These are phyloP conservation scores for Montipora capricornis DNA, from an alignment of 64 coral and sea anemone genomes.

Conservation along the genomic window DNA sequence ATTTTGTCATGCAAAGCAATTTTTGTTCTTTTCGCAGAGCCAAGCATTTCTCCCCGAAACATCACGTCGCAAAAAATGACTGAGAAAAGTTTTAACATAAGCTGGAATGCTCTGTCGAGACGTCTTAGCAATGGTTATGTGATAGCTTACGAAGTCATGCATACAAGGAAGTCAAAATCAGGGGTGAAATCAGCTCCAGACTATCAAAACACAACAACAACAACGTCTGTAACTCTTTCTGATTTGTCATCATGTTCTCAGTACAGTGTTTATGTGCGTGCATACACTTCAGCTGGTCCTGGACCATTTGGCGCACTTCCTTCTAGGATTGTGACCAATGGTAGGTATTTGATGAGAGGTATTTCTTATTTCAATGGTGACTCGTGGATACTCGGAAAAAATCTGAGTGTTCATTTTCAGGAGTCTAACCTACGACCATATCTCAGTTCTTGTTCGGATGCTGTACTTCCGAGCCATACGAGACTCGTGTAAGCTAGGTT, in stretches of 20 bases:
- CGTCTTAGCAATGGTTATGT: slow-evolving; percentile 27
- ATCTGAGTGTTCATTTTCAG: too few relatives aligned
- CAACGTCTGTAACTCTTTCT: background rate
- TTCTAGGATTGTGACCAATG: background rate
- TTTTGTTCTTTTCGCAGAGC: slow-evolving; percentile 24
- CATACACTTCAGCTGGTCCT: background rate
- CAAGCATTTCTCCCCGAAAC: slow-evolving; percentile 27
- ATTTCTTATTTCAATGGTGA: too few relatives aligned
- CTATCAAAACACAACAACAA: background rate
- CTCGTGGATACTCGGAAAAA: too few relatives aligned
- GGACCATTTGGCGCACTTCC: background rate
- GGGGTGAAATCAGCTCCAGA: background rate
- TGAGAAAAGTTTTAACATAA: slow-evolving; percentile 16
- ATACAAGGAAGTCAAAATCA: background rate
- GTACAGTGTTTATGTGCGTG: background rate
- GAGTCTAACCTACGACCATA: too few relatives aligned
- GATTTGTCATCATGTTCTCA: background rate
- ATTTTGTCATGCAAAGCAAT: background rate
- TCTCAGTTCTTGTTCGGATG: too few relatives aligned
- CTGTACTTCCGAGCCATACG: too few relatives aligned
- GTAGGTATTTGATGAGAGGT: background rate
- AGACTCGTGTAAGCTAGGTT: too few relatives aligned
- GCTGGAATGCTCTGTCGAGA: slow-evolving; percentile 43
- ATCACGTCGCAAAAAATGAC: background rate
- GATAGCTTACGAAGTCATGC: slow-evolving; percentile 11